Base-by-base conservation (phyloP, 2,113 vertebrate species). In the Pygoscelis antarcticus region DNA sequence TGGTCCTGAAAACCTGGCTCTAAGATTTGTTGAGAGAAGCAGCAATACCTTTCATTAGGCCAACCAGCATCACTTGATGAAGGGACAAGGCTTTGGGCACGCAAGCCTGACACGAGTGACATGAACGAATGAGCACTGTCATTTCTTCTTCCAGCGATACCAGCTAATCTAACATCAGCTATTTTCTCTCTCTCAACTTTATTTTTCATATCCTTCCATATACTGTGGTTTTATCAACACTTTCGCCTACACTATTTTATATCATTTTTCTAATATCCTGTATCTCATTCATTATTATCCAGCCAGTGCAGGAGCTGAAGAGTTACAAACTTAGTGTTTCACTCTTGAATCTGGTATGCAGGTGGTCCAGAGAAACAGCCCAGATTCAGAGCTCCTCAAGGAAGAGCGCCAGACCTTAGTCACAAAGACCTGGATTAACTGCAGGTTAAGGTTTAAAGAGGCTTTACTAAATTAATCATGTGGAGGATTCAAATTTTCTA, bases 231-330 rank as follows among this genome's bases (percentile, higher is more conserved):
- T 90, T 93, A 93, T 94, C 96, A 95, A 85, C 69, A 36, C 77
- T 91, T 83, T 26, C 87, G 87, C 47, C 77, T 47, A 66, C 38
- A 68, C 40, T 61, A 38, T 60, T 70, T 81, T 6, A 3, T 89
- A 79, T 83, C 25, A 57, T 69, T 90, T 97, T 95, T 93, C 81
- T 94, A 89, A 92, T 96, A 97, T 96, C 93, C 93, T 95, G 95
- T 85, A 79, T 52, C 75, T 51, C 49, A 32, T 44, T 26, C 21
- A 18, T 62, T 47, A 87, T 94, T 55, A 80, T 27, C 58, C 74
- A 79, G 74, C n/a, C 93, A 89, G 46, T 1, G 15, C 38, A 90
- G 83, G 81, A 89, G 81, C 74, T 74, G 82, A 51, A 89, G 68
- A 80, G 87, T 22, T 69, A 69, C 62, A 62, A 74, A 76, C 38